Evolutionary conservation across 1,140 invertebrate genomes (phyloP).

Genomic region (Drosophila seguyi): DNA sequence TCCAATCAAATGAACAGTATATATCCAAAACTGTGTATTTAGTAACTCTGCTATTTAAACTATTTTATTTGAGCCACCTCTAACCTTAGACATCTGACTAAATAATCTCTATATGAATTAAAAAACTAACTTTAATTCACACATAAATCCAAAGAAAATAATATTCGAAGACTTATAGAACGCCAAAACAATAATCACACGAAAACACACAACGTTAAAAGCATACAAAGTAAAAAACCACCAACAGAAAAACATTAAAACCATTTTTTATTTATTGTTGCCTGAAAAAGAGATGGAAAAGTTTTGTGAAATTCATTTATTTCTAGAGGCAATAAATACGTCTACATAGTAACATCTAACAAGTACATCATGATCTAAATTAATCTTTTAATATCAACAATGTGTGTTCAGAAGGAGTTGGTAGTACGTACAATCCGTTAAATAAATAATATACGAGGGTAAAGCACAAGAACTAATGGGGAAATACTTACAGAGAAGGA

Average conservation of each 20-base stretch:
- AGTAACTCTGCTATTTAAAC: background rate
- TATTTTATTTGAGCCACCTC: background rate
- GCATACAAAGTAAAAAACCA: conserved; percentile 40
- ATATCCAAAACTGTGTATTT: background rate
- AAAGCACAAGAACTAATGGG: conserved; percentile 3
- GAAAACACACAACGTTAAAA: conserved; percentile 25
- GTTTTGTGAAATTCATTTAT: conserved; percentile 31
- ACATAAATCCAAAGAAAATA: conserved; percentile 8
- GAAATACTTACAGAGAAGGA: conserved; percentile 27
- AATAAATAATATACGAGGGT: conserved; percentile 31
- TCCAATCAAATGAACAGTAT: background rate
- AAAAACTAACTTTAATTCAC: background rate
- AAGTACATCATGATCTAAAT: conserved; percentile 40
- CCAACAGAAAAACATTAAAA: conserved; percentile 27
- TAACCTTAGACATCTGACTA: background rate
- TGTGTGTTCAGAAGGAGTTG: conserved; percentile 3
- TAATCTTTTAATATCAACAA: conserved; percentile 42
- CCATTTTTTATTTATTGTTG: conserved; percentile 31
- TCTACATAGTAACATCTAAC: conserved; percentile 24
- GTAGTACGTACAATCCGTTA: conserved; percentile 34
- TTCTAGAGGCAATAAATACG: conserved; percentile 51
- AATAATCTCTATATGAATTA: background rate
- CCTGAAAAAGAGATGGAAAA: conserved; percentile 14
- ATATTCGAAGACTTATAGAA: background rate
- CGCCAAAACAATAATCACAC: conserved; percentile 10